phyloP scores from a whole-genome alignment of 2,797 vertebrate genomes.

The Sparidentex hasta region DNA sequence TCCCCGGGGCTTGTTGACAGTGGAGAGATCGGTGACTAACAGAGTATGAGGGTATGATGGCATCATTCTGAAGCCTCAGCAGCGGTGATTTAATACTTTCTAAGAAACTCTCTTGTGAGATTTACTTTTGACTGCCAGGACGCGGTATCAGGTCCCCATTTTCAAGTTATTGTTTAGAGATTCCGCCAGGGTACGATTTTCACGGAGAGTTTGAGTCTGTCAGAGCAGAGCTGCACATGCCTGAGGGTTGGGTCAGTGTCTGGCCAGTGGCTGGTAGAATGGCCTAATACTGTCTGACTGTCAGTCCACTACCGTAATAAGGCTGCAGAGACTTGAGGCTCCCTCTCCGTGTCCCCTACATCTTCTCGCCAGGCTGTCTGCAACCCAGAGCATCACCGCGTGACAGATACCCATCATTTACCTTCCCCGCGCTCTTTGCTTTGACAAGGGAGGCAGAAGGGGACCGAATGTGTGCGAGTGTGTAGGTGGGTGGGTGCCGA shows the following conservation, averaged over 20 bases:
- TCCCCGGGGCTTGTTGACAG: constrained; percentile 42
- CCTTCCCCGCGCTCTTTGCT: constrained; percentile 50
- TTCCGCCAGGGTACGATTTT: constrained; percentile 33
- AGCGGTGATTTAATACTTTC: constrained; percentile 21
- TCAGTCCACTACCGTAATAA: constrained; percentile 63
- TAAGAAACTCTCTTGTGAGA: constrained; percentile 30
- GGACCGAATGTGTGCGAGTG: constrained; percentile 19
- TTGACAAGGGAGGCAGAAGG: constrained; percentile 47
- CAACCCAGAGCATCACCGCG: constrained; percentile 44
- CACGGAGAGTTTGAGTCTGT: constrained; percentile 21
- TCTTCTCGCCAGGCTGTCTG: constrained; percentile 68
- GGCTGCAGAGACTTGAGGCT: constrained; percentile 59
- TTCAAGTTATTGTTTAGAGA: constrained; percentile 23
- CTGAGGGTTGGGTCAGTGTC: constrained; percentile 63
- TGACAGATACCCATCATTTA: constrained; percentile 75
- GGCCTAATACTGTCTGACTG: constrained; percentile 71
- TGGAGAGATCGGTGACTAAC: constrained; percentile 33
- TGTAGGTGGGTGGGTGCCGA: constrained; percentile 44
- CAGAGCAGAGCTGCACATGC: constrained; percentile 43
- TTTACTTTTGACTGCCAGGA: not conserved
- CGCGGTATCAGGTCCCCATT: constrained; percentile 9
- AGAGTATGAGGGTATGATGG: constrained; percentile 6
- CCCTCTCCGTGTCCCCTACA: constrained; percentile 61
- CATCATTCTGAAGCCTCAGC: constrained; percentile 37
- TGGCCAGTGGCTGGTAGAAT: constrained; percentile 51